Conservation (phyloP, 2,113 vertebrate species). For the Corythoichthys intestinalis region DNA sequence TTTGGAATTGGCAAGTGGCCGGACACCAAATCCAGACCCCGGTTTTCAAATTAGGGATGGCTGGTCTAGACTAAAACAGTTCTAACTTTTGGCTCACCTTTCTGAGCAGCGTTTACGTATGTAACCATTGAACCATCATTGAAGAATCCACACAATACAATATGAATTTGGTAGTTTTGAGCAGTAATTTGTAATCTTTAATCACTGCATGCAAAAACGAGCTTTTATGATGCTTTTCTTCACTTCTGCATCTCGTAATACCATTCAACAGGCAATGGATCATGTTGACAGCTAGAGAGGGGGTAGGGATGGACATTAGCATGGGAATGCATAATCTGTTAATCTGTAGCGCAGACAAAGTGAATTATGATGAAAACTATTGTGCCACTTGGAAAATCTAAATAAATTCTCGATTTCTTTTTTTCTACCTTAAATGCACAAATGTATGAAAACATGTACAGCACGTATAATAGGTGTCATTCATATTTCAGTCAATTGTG, state of each 20-base stretch:
- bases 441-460: neutral
- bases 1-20: too few relatives aligned
- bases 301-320: neutral
- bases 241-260: neutral
- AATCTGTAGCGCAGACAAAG: conserved; percentile 55
- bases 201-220: neutral
- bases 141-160: too few relatives aligned
- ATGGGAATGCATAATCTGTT: conserved; percentile 42
- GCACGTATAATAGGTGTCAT: neutral
- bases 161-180: too few relatives aligned
- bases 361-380: conserved; percentile 31
- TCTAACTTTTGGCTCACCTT: too few relatives aligned
- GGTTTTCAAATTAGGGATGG: neutral
- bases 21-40: too few relatives aligned
- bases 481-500: neutral
- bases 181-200: neutral
- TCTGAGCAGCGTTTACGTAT: too few relatives aligned
- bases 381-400: conserved; percentile 2
- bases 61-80: neutral
- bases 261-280: neutral
- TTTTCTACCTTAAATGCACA: neutral
- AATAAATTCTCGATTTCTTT: conserved; percentile 4
- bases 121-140: too few relatives aligned
- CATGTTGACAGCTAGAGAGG: neutral
- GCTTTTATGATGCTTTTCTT: neutral